Evolutionary conservation across 64 coral and sea anemone species (phyloP).

Genomic region (Platygyra sinensis): DNA sequence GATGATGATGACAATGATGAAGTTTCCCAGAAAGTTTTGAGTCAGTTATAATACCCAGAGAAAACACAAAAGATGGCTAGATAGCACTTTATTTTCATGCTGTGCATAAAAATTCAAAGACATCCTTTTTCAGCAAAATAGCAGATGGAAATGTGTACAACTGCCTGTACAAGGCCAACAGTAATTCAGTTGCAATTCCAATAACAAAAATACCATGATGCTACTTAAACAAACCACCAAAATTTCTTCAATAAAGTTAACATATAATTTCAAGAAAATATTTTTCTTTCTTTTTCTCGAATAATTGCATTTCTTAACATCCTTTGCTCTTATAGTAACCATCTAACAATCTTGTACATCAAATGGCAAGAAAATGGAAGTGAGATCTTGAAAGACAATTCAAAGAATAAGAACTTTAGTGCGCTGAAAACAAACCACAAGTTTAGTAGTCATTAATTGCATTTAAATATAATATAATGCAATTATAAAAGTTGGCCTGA

Average conservation of each 20-base stretch:
- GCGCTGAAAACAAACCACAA: no score
- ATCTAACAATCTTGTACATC: neutral
- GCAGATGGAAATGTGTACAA: neutral
- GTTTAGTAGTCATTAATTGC: no score
- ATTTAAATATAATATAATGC: no score
- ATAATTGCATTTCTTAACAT: neutral
- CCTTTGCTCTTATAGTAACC: no score
- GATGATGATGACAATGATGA: no score
- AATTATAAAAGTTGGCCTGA: no score
- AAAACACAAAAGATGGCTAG: neutral
- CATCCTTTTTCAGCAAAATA: neutral
- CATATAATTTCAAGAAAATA: slow-evolving; percentile 35
- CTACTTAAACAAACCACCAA: neutral
- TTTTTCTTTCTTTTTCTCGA: neutral
- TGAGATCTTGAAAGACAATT: no score
- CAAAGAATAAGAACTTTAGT: no score
- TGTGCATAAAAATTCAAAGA: slow-evolving; percentile 3
- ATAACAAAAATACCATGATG: neutral
- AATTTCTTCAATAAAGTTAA: neutral
- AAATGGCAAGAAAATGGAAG: neutral
- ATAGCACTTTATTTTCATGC: slow-evolving; percentile 14
- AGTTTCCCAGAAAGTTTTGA: no score
- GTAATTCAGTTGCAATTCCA: neutral
- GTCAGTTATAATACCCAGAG: neutral
- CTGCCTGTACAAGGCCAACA: neutral